A percentile compares a stretch with the other conserved stretches of the same genome.
Evolutionary conservation across 2,797 vertebrate genomes (phyloP).

Genomic region (Sorex maritimensis): DNA sequence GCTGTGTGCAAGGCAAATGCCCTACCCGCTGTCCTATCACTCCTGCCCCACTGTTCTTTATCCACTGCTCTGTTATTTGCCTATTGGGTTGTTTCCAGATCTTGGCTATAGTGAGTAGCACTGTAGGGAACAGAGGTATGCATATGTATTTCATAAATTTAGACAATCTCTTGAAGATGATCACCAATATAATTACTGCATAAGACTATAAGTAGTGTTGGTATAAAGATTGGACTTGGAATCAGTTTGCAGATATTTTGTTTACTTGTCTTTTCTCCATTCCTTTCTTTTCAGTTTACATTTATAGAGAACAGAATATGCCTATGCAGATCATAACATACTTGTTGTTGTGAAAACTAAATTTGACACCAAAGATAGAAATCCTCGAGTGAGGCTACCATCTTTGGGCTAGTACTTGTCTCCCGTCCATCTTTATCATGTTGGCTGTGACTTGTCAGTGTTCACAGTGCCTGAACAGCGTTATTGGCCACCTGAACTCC

Average conservation of each 20-base stretch:
- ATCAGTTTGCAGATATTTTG: background rate
- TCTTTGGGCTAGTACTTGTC: background rate
- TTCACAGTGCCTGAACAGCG: background rate
- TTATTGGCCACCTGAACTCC: background rate
- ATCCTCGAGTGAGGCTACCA: background rate
- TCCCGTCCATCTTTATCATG: slow-evolving; percentile 16
- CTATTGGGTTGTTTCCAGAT: too few species aligned
- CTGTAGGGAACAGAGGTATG: too few species aligned
- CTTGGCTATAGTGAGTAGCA: too few species aligned
- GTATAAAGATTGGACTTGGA: background rate
- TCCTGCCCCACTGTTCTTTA: too few species aligned
- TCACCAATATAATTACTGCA: background rate
- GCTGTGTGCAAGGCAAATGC: too few species aligned
- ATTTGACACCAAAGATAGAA: background rate
- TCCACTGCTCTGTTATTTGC: too few species aligned
- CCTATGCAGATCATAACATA: background rate
- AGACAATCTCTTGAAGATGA: slow-evolving; percentile 42
- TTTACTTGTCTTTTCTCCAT: background rate
- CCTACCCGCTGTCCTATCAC: too few species aligned
- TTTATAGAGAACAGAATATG: background rate
- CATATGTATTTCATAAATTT: background rate
- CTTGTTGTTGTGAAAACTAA: background rate
- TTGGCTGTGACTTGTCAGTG: background rate
- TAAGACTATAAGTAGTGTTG: background rate
- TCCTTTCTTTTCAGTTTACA: background rate